Evolutionary conservation across 2,113 vertebrate genomes (phyloP).

Genomic region (Rutilus rutilus): DNA sequence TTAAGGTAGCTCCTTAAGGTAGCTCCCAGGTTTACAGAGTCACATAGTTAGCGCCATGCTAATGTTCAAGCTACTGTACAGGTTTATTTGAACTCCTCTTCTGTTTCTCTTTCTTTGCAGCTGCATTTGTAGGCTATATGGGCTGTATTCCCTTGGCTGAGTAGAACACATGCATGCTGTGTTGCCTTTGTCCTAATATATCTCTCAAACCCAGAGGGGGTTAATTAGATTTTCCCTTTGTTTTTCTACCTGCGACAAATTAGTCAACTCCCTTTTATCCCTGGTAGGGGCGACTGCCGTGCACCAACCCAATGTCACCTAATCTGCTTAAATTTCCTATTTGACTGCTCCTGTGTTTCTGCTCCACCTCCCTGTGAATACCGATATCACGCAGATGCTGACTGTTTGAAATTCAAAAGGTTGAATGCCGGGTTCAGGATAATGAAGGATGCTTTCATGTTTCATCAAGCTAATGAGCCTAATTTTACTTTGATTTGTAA

Average conservation of each 20-base stretch:
- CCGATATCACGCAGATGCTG: conserved; percentile 26
- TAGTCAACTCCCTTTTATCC: neutral
- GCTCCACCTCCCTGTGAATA: conserved; percentile 32
- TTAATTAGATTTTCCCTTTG: conserved; percentile 48
- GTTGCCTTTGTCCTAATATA: conserved; percentile 11
- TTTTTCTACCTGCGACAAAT: conserved; percentile 25
- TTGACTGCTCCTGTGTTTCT: conserved; percentile 11
- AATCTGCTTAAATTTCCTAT: conserved; percentile 36
- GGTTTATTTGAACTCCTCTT: neutral
- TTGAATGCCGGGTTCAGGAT: conserved; percentile 23
- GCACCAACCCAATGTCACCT: neutral
- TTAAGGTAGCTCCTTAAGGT: too few relatives aligned
- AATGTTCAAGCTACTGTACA: neutral
- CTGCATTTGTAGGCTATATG: neutral
- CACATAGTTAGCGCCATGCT: neutral
- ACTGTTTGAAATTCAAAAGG: conserved; percentile 37
- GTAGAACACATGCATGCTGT: neutral
- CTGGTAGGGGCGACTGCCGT: neutral
- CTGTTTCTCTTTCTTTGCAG: neutral
- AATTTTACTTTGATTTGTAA: conserved; percentile 38
- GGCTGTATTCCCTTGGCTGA: neutral
- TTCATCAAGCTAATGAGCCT: conserved; percentile 41
- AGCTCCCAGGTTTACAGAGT: neutral
- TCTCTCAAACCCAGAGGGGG: conserved; percentile 14
- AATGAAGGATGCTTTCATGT: conserved; percentile 45